Conservation (phyloP, 2,888 invertebrate genomes). For the Hydrotaea diabolus region DNA sequence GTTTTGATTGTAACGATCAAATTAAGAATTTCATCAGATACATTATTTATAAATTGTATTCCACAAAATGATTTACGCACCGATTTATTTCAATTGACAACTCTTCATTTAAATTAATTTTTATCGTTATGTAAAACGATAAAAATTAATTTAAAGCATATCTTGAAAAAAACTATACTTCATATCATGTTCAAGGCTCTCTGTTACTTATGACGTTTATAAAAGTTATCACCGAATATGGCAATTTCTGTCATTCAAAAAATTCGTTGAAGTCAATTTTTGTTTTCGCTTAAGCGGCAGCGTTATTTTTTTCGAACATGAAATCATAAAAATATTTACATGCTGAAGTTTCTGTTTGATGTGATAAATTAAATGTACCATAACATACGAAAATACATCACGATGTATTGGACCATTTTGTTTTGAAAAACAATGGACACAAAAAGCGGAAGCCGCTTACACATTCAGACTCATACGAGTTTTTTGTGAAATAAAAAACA, state of each 20-base stretch:
- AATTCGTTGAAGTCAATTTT: neutral
- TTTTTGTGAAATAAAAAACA: neutral
- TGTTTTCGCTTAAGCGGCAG: neutral
- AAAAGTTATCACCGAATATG: neutral
- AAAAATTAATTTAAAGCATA: too few relatives aligned
- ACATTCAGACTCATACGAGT: neutral
- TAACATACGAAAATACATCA: neutral
- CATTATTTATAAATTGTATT: too few relatives aligned
- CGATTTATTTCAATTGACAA: too few relatives aligned
- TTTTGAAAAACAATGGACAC: neutral
- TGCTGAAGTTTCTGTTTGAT: neutral
- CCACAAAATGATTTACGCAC: too few relatives aligned
- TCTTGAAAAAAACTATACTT: too few relatives aligned
- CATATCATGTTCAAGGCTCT: too few relatives aligned
- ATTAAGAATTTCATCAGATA: too few relatives aligned
- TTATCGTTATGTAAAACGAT: too few relatives aligned
- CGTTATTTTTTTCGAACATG: neutral
- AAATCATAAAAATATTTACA: conserved; percentile 7
- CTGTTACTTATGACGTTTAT: too few relatives aligned
- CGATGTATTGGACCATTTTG: neutral
- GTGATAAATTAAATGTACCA: neutral
- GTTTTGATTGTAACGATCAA: too few relatives aligned
- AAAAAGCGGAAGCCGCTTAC: neutral
- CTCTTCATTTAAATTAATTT: too few relatives aligned
- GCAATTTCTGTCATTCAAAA: neutral